Evolutionary conservation across 2,888 invertebrate genomes (phyloP).

Genomic region (Caenorhabditis imperialis): DNA sequence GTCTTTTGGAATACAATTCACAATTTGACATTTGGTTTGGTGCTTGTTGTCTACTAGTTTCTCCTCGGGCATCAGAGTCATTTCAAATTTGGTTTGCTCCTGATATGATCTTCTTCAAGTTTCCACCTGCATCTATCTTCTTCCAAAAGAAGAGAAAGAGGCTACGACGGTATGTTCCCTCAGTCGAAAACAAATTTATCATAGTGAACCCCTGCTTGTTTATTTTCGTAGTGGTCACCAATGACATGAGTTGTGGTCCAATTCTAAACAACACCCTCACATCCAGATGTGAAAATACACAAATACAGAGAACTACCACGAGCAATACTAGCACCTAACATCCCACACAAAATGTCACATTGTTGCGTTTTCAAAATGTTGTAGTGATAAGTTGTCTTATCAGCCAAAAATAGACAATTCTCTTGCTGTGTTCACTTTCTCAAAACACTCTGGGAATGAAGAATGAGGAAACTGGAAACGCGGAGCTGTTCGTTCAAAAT

Average conservation of each 20-base stretch:
- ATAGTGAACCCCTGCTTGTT: slow-evolving; percentile 10
- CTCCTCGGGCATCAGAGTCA: slow-evolving; percentile 6
- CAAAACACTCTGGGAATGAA: slow-evolving; percentile 4
- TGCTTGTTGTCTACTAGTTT: background rate
- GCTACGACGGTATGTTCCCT: slow-evolving; percentile 24
- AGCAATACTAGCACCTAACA: background rate
- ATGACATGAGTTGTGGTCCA: too few species aligned
- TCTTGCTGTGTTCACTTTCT: background rate
- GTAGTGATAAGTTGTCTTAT: slow-evolving; percentile 5
- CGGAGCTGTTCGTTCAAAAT: too few species aligned
- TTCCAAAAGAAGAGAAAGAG: slow-evolving; percentile 28
- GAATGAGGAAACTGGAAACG: too few species aligned
- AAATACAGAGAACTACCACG: slow-evolving; percentile 8
- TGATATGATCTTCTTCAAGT: slow-evolving; percentile 38
- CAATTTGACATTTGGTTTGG: slow-evolving; percentile 1
- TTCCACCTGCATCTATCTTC: slow-evolving; percentile 37
- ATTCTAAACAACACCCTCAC: slow-evolving; percentile 17
- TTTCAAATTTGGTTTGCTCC: slow-evolving; percentile 27
- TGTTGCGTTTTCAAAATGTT: slow-evolving; percentile 3
- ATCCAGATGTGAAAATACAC: slow-evolving; percentile 29
- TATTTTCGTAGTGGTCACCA: too few species aligned
- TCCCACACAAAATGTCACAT: slow-evolving; percentile 2
- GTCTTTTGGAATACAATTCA: slow-evolving; percentile 8
- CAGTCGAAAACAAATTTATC: slow-evolving; percentile 31
- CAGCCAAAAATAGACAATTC: slow-evolving; percentile 1